phyloP scores from a whole-genome alignment of 2,888 invertebrate species.

The Byasa hedistus region DNA sequence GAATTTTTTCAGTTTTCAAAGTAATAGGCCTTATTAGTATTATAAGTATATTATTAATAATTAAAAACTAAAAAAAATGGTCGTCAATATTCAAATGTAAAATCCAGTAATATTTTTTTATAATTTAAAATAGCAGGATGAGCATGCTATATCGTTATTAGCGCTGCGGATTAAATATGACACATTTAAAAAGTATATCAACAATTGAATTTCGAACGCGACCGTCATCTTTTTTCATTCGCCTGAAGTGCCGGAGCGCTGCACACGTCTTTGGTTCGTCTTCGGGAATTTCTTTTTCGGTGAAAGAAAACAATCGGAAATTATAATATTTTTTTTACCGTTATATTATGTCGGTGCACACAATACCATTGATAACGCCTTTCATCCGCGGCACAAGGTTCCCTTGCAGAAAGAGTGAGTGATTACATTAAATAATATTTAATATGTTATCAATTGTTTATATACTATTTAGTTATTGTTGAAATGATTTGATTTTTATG shows the following conservation, averaged over 20 bases:
- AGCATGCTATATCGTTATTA: background rate
- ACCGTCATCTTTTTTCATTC: conserved; percentile 65
- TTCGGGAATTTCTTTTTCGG: conserved; percentile 37
- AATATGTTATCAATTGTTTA: too few species aligned
- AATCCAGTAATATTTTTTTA: too few species aligned
- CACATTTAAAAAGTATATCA: conserved; percentile 27
- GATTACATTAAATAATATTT: conserved; percentile 19
- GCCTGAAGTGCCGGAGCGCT: conserved; percentile 47
- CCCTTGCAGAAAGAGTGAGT: conserved; percentile 77
- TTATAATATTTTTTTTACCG: conserved; percentile 31
- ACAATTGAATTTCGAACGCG: conserved; percentile 57
- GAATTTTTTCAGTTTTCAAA: too few species aligned
- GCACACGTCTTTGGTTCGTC: conserved; percentile 47
- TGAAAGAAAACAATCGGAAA: conserved; percentile 39
- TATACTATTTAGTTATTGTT: too few species aligned
- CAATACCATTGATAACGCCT: conserved; percentile 71
- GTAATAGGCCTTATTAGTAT: too few species aligned
- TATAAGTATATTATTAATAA: too few species aligned
- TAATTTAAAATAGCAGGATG: too few species aligned
- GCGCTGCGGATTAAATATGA: conserved; percentile 18
- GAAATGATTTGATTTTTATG: too few species aligned
- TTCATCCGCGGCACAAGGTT: conserved; percentile 76
- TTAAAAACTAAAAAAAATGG: too few species aligned
- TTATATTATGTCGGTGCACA: conserved; percentile 75
- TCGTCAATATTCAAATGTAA: too few species aligned